Evolutionary conservation across 1,140 invertebrate genomes (phyloP).

Genomic region (Pogonomyrmex californicus): DNA sequence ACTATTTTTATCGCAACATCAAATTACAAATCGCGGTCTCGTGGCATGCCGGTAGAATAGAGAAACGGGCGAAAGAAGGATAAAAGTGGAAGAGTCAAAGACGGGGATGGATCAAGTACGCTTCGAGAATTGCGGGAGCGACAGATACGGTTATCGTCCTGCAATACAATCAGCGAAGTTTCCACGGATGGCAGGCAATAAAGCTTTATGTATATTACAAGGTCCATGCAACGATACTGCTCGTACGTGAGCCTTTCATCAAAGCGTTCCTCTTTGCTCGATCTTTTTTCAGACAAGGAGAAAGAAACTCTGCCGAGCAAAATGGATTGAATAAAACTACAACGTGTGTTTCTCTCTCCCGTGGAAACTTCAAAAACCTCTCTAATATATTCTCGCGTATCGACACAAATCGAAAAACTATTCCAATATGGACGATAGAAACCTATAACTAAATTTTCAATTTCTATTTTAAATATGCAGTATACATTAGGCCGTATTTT

Average conservation of each 20-base stretch:
- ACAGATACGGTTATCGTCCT: constrained; percentile 71
- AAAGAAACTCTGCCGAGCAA: constrained; percentile 45
- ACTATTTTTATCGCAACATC: constrained; percentile 56
- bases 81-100: constrained; percentile 55
- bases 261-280: constrained; percentile 64
- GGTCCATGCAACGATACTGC: constrained; percentile 68
- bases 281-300: constrained; percentile 56
- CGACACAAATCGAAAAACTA: constrained; percentile 23
- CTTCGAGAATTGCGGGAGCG: constrained; percentile 67
- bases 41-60: constrained; percentile 41
- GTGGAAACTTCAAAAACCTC: constrained; percentile 10
- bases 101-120: constrained; percentile 67
- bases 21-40: constrained; percentile 62
- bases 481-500: background rate
- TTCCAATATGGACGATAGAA: background rate
- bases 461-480: background rate
- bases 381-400: constrained; percentile 15
- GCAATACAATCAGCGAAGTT: constrained; percentile 79
- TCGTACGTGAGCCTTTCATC: constrained; percentile 76
- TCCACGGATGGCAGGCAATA: constrained; percentile 73
- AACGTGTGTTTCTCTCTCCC: constrained; percentile 10
- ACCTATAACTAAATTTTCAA: constrained; percentile 10
- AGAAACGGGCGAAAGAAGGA: constrained; percentile 42
- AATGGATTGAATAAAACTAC: constrained; percentile 56
- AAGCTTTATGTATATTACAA: constrained; percentile 79